Conservation (phyloP, 2,113 vertebrate genomes). For the Takifugu bimaculatus region DNA sequence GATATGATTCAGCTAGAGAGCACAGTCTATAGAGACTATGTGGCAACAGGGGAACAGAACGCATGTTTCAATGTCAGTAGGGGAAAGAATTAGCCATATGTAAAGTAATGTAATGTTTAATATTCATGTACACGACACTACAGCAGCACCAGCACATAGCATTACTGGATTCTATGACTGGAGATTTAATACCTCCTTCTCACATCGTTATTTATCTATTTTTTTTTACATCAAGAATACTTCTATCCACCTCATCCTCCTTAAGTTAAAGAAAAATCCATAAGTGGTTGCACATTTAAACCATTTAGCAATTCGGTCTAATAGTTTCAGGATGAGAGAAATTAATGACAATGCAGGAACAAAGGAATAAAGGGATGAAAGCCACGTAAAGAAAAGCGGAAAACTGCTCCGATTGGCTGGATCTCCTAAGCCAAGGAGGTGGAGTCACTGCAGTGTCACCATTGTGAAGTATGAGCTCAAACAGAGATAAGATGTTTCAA, state of each 20-base stretch:
- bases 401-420: constrained; percentile 47
- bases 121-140: neutral
- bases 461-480: constrained; percentile 36
- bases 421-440: constrained; percentile 32
- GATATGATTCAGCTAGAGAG: too few relatives aligned
- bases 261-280: constrained; percentile 62
- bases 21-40: too few relatives aligned
- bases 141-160: too few relatives aligned
- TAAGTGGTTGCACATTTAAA: constrained; percentile 76
- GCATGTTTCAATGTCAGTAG: too few relatives aligned
- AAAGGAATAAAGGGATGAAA: constrained; percentile 36
- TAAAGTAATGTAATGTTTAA: too few relatives aligned
- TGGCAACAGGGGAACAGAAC: too few relatives aligned
- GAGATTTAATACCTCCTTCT: too few relatives aligned
- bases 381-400: constrained; percentile 34
- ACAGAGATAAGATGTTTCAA: constrained; percentile 33
- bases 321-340: constrained; percentile 74
- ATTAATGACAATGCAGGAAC: constrained; percentile 48
- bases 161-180: too few relatives aligned
- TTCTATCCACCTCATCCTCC: constrained; percentile 46
- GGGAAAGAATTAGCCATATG: neutral
- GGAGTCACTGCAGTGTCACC: constrained; percentile 45
- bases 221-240: neutral
- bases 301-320: constrained; percentile 75
- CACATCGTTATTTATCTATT: too few relatives aligned